phyloP scores from a whole-genome alignment of 2,797 vertebrate species.

The Chrosomus eos region DNA sequence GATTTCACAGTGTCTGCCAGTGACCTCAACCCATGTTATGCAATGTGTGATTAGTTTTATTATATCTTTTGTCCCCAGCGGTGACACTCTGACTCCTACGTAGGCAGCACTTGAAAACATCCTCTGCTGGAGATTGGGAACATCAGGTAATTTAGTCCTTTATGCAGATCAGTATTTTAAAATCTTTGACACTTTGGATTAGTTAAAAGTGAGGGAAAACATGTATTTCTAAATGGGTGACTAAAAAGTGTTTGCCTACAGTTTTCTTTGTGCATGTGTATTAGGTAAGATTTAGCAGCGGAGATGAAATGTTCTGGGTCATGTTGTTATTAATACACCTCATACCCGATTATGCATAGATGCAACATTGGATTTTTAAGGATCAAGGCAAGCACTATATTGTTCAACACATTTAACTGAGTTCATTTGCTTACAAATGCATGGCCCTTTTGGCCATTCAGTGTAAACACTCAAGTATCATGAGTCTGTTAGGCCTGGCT shows the following conservation, averaged over 20 bases:
- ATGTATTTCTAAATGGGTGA: conserved; percentile 43
- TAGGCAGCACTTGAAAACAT: conserved; percentile 46
- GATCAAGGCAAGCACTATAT: background rate
- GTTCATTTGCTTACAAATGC: background rate
- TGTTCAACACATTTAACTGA: background rate
- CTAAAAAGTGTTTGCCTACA: conserved; percentile 17
- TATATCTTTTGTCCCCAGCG: conserved; percentile 1
- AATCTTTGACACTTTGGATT: conserved; percentile 10
- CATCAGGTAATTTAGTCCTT: conserved; percentile 48
- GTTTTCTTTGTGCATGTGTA: background rate
- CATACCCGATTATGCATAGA: background rate
- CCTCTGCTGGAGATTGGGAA: conserved; percentile 32
- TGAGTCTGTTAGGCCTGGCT: background rate
- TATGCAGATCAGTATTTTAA: conserved; percentile 44
- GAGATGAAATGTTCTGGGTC: conserved; percentile 34
- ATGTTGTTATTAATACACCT: background rate
- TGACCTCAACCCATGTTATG: conserved; percentile 45
- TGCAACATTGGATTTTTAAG: background rate
- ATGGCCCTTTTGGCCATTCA: background rate
- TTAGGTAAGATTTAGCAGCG: conserved; percentile 6
- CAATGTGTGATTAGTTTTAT: conserved; percentile 48
- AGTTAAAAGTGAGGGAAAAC: conserved; percentile 41
- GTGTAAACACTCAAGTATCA: conserved; percentile 7
- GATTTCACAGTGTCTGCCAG: conserved; percentile 11
- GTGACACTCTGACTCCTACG: conserved; percentile 30